Conservation (phyloP, 2,888 invertebrate genomes). For the Sphaerophoria rueppellii region DNA sequence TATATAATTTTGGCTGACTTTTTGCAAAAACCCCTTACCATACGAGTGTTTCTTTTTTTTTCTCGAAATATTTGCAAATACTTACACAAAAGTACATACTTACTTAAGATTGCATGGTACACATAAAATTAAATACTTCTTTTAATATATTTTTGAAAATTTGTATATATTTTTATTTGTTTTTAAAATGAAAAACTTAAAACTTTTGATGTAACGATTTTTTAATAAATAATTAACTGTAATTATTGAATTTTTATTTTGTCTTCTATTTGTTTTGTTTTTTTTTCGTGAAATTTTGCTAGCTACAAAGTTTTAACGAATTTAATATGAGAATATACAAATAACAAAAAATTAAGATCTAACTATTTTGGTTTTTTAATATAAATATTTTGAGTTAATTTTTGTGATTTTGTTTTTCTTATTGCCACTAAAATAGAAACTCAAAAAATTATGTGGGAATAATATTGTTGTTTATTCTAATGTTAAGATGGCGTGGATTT, state of each 20-base stretch:
- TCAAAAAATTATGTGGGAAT: background rate
- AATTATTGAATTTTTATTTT: constrained; percentile 13
- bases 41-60: too few species aligned
- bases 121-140: background rate
- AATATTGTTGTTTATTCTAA: background rate
- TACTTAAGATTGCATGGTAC: background rate
- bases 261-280: background rate
- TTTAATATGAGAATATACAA: constrained; percentile 49
- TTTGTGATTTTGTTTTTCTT: constrained; percentile 37
- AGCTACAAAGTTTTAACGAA: constrained; percentile 57
- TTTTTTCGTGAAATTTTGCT: constrained; percentile 49
- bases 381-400: constrained; percentile 24
- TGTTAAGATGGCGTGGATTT: constrained; percentile 8
- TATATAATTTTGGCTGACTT: too few species aligned
- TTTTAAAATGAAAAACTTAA: constrained; percentile 51
- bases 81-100: too few species aligned
- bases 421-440: constrained; percentile 44
- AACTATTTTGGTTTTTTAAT: constrained; percentile 4
- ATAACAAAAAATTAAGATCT: constrained; percentile 32
- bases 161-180: constrained; percentile 69
- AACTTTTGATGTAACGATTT: constrained; percentile 52
- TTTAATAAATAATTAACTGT: constrained; percentile 10
- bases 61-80: too few species aligned
- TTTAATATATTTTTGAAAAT: constrained; percentile 62
- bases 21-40: too few species aligned